A percentile compares a stretch with the other conserved stretches of the same genome.
Evolutionary conservation across 1,140 invertebrate species (phyloP).

Genomic region (Drosophila trapezifrons): DNA sequence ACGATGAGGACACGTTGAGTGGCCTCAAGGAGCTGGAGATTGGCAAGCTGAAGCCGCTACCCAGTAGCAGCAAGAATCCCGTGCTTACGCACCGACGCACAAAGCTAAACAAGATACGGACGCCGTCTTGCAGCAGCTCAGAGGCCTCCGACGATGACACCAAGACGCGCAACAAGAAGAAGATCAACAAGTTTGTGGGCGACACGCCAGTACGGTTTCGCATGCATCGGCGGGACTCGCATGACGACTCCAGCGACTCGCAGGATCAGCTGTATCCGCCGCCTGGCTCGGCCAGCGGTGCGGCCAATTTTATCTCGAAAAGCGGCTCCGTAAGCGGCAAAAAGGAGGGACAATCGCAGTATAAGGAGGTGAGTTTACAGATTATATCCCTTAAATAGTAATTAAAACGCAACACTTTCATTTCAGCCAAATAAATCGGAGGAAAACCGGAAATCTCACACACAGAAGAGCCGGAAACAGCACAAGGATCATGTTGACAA

Average conservation of each 20-base stretch:
- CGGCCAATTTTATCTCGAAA: constrained; percentile 65
- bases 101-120: constrained; percentile 91
- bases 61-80: constrained; percentile 85
- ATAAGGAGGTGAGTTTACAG: constrained; percentile 53
- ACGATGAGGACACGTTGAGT: constrained; percentile 66
- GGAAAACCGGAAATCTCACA: constrained; percentile 73
- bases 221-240: constrained; percentile 88
- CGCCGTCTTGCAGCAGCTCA: constrained; percentile 94
- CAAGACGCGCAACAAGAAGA: constrained; percentile 90
- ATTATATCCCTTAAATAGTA: not conserved
- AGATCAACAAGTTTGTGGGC: constrained; percentile 89
- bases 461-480: constrained; percentile 71
- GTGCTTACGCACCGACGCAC: constrained; percentile 86
- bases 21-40: constrained; percentile 77
- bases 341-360: constrained; percentile 71
- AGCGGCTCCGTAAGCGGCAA: constrained; percentile 70
- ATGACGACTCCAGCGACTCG: constrained; percentile 91
- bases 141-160: constrained; percentile 96
- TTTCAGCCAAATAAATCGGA: constrained; percentile 77
- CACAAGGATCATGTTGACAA: constrained; percentile 70
- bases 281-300: constrained; percentile 68
- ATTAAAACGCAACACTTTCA: not conserved
- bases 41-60: constrained; percentile 85
- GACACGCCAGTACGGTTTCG: constrained; percentile 86
- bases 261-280: constrained; percentile 87